phyloP scores from a whole-genome alignment of 2,888 invertebrate species.

The Philopedon plagiatum region DNA sequence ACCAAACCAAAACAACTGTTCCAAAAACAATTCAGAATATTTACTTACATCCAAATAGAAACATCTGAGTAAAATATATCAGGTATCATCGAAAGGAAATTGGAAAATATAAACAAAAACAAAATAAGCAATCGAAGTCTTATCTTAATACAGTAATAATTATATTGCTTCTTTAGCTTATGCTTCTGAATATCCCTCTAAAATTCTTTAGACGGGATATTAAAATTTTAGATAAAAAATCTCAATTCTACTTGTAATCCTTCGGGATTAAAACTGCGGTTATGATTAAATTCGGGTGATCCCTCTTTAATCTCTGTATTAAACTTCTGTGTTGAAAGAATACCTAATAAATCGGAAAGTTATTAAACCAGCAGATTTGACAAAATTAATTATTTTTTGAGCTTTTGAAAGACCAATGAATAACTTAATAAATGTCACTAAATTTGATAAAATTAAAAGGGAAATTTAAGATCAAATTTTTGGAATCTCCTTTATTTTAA shows the following conservation, averaged over 20 bases:
- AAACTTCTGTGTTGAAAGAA: slow-evolving; percentile 42
- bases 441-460: background rate
- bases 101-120: background rate
- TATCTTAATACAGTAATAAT: slow-evolving; percentile 43
- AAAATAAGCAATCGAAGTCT: slow-evolving; percentile 30
- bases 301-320: slow-evolving; percentile 46
- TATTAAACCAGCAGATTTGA: slow-evolving; percentile 26
- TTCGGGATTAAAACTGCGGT: slow-evolving; percentile 40
- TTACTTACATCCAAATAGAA: too few relatives aligned
- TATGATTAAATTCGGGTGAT: slow-evolving; percentile 46
- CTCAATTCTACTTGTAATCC: slow-evolving; percentile 38
- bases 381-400: slow-evolving; percentile 38
- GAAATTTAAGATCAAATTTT: background rate
- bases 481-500: too few relatives aligned
- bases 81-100: background rate
- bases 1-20: too few relatives aligned
- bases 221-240: slow-evolving; percentile 43
- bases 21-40: too few relatives aligned
- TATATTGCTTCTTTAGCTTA: slow-evolving; percentile 26
- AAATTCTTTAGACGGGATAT: slow-evolving; percentile 40
- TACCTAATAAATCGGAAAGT: slow-evolving; percentile 37
- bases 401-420: slow-evolving; percentile 11
- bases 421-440: slow-evolving; percentile 21
- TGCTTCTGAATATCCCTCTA: background rate
- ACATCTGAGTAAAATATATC: too few relatives aligned